Percentiles rank a stretch among this genome's conserved stretches.
Conservation (phyloP, 2,797 vertebrate species). For the Gymnocypris eckloni region DNA sequence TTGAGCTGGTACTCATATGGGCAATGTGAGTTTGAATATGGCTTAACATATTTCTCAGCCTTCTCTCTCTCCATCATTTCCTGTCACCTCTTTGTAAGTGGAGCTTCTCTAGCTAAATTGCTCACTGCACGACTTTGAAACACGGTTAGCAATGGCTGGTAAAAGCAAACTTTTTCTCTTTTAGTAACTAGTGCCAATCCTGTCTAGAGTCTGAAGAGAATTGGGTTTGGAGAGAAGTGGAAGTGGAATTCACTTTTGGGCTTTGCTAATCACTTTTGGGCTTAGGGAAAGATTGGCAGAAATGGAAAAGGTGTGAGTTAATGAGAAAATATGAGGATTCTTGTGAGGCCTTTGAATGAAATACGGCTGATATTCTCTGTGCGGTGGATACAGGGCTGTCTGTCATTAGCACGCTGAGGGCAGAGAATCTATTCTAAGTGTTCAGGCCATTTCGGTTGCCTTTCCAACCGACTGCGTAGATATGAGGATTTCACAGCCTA, state of each 20-base stretch:
- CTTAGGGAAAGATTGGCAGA: constrained; percentile 66
- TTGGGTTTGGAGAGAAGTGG: constrained; percentile 1
- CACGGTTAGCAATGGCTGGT: constrained; percentile 25
- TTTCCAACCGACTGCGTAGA: constrained; percentile 81
- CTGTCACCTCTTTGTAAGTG: constrained; percentile 13
- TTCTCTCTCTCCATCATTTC: neutral
- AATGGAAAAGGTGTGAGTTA: constrained; percentile 66
- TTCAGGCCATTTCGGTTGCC: constrained; percentile 78
- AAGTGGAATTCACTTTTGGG: constrained; percentile 66
- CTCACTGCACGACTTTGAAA: neutral
- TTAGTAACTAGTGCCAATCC: neutral
- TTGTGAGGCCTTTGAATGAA: constrained; percentile 77
- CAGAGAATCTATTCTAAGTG: constrained; percentile 81
- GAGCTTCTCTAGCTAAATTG: constrained; percentile 1
- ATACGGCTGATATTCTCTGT: constrained; percentile 79
- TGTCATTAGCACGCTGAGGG: constrained; percentile 75
- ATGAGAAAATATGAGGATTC: constrained; percentile 76
- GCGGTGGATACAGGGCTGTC: constrained; percentile 77
- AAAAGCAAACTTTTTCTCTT: constrained; percentile 22
- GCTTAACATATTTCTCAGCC: constrained; percentile 5
- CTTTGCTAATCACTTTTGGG: constrained; percentile 67
- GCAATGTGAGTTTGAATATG: constrained; percentile 6
- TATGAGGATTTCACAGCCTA: constrained; percentile 86
- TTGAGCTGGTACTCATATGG: constrained; percentile 8
- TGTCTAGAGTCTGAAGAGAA: constrained; percentile 21